Percentiles rank a stretch among this genome's conserved stretches.
phyloP scores from a whole-genome alignment of 2,113 vertebrate species.

The Cromileptes altivelis region DNA sequence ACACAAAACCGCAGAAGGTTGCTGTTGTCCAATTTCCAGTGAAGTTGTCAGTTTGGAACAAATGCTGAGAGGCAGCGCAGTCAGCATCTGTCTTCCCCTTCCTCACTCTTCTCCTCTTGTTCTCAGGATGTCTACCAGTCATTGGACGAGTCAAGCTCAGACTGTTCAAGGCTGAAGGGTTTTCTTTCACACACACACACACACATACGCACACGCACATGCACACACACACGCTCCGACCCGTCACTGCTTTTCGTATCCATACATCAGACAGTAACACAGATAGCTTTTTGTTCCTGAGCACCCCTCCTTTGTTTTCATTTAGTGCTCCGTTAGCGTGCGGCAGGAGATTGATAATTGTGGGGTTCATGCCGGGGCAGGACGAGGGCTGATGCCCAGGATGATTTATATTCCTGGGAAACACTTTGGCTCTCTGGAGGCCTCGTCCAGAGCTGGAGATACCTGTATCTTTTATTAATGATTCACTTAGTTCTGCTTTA shows the following conservation, averaged over 20 bases:
- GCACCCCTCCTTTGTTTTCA: constrained; percentile 78
- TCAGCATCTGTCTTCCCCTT: constrained; percentile 15
- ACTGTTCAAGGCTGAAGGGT: constrained; percentile 28
- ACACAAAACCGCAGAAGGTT: not conserved
- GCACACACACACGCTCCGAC: constrained; percentile 20
- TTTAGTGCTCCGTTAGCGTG: constrained; percentile 72
- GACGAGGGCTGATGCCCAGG: not conserved
- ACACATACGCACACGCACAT: not conserved
- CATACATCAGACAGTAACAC: constrained; percentile 64
- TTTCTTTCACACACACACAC: constrained; percentile 21
- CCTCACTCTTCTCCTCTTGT: not conserved
- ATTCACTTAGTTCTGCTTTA: constrained; percentile 81
- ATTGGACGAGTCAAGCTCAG: constrained; percentile 25
- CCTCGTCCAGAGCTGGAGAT: constrained; percentile 51
- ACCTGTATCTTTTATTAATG: constrained; percentile 82
- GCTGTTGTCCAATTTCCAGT: constrained; percentile 44
- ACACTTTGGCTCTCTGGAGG: constrained; percentile 46
- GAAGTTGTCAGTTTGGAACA: constrained; percentile 58
- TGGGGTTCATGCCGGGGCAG: constrained; percentile 23
- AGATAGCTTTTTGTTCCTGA: constrained; percentile 54
- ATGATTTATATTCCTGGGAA: constrained; percentile 71
- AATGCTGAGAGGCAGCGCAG: constrained; percentile 45
- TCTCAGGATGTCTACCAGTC: constrained; percentile 24
- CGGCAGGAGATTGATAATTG: constrained; percentile 68
- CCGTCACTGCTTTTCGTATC: constrained; percentile 47